Evolutionary conservation across 2,888 invertebrate genomes (phyloP), one percentile per base, ranked within the genome.

Genomic region (Thecocarcelia acutangulata): DNA sequence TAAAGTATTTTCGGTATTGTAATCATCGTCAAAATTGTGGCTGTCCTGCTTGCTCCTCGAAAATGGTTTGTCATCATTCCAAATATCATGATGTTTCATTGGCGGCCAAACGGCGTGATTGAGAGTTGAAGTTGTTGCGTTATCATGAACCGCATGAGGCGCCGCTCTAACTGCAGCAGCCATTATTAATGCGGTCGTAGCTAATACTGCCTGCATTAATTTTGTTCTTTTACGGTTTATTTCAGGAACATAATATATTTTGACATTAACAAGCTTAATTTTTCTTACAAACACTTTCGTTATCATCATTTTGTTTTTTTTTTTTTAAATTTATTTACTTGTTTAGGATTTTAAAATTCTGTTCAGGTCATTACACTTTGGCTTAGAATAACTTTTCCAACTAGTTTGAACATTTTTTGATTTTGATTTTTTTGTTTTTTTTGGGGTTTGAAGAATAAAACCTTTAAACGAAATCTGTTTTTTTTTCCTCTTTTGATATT

Each of bases 51-150:
- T 28, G 13, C 13, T 66, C 37, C 48, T 44, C 69, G 63, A 69
- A 68, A 46, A 46, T 44, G 19, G 63, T 61, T 50, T 54, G 24
- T 85, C 85, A 21, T 83, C 82, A 84, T 85, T 88, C 90, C 90
- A 91, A 80, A 91, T 90, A 86, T 91, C 89, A 81, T 87, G 87
- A 84, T 87, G 87, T 74, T 86, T 88, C 87, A 89, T 86, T 63
- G 87, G 86, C 80, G 90, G 89, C 90, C 90, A 90, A 68, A 75
- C 85, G 50, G 84, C 85, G 75, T 76, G 80, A 61, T 81, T 83
- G 15, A 75, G 54, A 13, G 37, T 69, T 24, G 44, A n/a, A 42
- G 70, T 24, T 50, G 64, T 24, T 54, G 42, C 52, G n/a, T 80
- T 76, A 74, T 76, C 70, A 70, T 19, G 48, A 52, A 58, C 44